Percentiles rank a stretch among this genome's conserved stretches.
These are phyloP conservation scores for Arge pagana DNA, from an alignment of 2,888 invertebrate genomes.

Conservation along the genomic window DNA sequence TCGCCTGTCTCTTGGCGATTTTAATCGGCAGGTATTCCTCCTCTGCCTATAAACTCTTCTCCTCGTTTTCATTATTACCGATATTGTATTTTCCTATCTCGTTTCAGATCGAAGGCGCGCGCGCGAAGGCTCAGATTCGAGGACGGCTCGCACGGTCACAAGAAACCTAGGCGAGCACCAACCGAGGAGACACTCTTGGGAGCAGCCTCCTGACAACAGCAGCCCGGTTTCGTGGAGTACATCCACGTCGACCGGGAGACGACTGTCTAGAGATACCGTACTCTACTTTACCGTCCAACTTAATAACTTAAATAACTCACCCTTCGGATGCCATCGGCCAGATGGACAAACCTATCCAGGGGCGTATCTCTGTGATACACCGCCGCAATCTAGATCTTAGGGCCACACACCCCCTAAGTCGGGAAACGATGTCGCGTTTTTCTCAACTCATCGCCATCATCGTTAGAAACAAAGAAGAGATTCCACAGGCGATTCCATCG, in stretches of 20 bases:
- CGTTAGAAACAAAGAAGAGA: no score
- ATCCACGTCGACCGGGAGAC: constrained; percentile 93
- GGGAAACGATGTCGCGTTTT: not conserved
- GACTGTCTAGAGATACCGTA: constrained; percentile 65
- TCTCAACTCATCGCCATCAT: not conserved
- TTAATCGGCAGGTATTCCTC: constrained; percentile 56
- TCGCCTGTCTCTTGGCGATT: constrained; percentile 57
- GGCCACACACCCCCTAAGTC: constrained; percentile 12
- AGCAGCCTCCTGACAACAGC: constrained; percentile 84
- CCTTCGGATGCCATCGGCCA: constrained; percentile 5
- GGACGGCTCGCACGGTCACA: constrained; percentile 59
- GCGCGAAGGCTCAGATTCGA: constrained; percentile 62
- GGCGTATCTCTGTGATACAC: constrained; percentile 20
- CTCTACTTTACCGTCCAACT: constrained; percentile 50
- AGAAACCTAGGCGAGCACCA: constrained; percentile 62
- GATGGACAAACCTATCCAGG: constrained; percentile 1
- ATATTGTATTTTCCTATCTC: not conserved
- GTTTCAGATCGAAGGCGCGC: constrained; percentile 63
- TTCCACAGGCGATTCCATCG: no score
- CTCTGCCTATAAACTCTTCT: not conserved
- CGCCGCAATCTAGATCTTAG: constrained; percentile 7
- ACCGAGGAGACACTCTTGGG: constrained; percentile 74
- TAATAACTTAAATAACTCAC: constrained; percentile 36
- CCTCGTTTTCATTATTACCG: not conserved
- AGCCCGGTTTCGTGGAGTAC: constrained; percentile 84